Conservation (phyloP, 2,113 vertebrate genomes). For the Menidia beryllina region DNA sequence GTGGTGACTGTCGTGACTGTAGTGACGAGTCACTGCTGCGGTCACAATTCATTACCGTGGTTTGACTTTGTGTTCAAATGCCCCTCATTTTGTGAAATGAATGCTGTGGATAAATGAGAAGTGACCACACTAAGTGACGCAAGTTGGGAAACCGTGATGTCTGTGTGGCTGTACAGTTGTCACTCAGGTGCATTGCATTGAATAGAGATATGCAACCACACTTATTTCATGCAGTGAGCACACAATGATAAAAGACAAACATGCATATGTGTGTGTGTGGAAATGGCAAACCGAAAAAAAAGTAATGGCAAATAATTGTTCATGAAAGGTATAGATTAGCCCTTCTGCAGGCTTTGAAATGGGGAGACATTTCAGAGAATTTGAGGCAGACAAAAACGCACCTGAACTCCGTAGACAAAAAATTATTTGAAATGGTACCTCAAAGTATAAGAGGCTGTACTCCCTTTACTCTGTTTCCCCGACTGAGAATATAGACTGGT, state of each 20-base stretch:
- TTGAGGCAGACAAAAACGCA: too few species aligned
- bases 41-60: slow-evolving; percentile 74
- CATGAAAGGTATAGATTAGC: background rate
- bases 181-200: slow-evolving; percentile 52
- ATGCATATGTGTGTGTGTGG: background rate
- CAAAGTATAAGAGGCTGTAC: too few species aligned
- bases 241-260: background rate
- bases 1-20: slow-evolving; percentile 69
- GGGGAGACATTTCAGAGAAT: background rate
- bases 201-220: slow-evolving; percentile 24
- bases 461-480: too few species aligned
- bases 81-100: slow-evolving; percentile 67
- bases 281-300: background rate
- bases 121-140: slow-evolving; percentile 70
- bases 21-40: slow-evolving; percentile 69
- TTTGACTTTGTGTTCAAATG: slow-evolving; percentile 56
- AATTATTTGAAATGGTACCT: too few species aligned
- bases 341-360: background rate
- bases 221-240: background rate
- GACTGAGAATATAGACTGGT: too few species aligned
- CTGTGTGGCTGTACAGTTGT: slow-evolving; percentile 28
- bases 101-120: slow-evolving; percentile 55
- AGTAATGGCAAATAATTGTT: background rate
- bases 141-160: slow-evolving; percentile 55
- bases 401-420: too few species aligned